These are phyloP conservation scores for Diaperis boleti DNA, from an alignment of 2,888 invertebrate genomes.

Conservation along the genomic window DNA sequence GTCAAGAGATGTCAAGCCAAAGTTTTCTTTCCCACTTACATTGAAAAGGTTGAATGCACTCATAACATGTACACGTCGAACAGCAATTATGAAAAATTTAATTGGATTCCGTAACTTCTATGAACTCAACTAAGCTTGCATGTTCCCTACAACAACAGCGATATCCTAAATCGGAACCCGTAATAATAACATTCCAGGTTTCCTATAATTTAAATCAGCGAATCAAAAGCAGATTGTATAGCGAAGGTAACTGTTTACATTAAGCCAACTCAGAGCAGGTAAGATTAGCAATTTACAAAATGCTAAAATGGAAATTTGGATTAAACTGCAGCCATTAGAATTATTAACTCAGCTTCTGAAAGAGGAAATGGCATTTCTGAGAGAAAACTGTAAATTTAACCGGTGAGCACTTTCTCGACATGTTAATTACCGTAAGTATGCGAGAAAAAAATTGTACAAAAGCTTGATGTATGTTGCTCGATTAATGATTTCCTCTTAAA, in stretches of 20 bases:
- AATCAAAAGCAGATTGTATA: neutral
- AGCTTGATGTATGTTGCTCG: neutral
- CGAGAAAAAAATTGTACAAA: neutral
- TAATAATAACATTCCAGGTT: neutral
- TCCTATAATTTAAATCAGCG: slow-evolving; percentile 4
- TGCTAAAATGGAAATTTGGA: slow-evolving; percentile 20
- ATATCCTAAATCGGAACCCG: neutral
- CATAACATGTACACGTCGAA: neutral
- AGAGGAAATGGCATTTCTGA: slow-evolving; percentile 2
- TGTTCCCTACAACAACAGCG: slow-evolving; percentile 2
- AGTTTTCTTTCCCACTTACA: slow-evolving; percentile 1
- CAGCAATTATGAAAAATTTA: slow-evolving; percentile 11
- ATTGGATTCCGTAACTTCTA: slow-evolving; percentile 4
- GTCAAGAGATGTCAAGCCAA: neutral
- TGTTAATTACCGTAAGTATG: neutral
- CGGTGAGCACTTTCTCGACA: slow-evolving; percentile 10
- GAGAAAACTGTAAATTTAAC: slow-evolving; percentile 16
- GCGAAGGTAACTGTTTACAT: slow-evolving; percentile 7
- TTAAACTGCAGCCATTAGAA: slow-evolving; percentile 1
- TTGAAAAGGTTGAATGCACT: neutral
- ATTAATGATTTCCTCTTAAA: neutral
- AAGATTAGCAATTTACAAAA: slow-evolving; percentile 14
- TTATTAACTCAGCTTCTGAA: neutral
- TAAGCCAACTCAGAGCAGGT: neutral
- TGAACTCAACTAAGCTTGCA: slow-evolving; percentile 2